Evolutionary conservation across 1,140 invertebrate species (phyloP), one percentile per base, ranked within the genome.

Genomic region (Coptotermes formosanus): DNA sequence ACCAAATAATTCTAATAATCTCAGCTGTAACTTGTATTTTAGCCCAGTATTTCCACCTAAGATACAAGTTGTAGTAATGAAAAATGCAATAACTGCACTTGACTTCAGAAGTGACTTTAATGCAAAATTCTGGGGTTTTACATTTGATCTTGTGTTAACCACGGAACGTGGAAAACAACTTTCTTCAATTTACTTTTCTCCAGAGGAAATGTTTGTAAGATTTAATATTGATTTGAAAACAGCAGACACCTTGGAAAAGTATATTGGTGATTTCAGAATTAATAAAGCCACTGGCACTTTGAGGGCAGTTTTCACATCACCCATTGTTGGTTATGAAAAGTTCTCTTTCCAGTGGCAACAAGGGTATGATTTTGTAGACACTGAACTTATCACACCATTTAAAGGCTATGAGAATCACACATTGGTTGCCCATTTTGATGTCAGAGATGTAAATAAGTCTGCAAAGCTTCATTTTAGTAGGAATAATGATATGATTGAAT

Each of bases 331-430:
- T 11, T 75, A 14, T 30, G 64, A 75, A 9, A 75, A 75, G 8
- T 75, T 75, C 64, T 75, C 64, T 75, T 75, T 75, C 25, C 64
- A 30, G n/a, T 75, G 64, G 64, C 30, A 75, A 30, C 64, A 75
- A 25, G 25, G 25, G 8, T 30, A 75, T 75, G n/a, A 75, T 75
- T 75, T 9, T 30, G n/a, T 75, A n/a, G 7, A 30, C 11, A 30
- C 25, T 30, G 64, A 75, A 75, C 9, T 75, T 7, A 75, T 75
- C 7, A 75, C 64, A n/a, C 64, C 64, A 12, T 75, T 75, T 25
- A 75, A 75, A 75, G 25, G 64, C 2, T 30, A 75, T 30, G 64
- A 75, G n/a, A 75, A 75, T 75, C 64, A 30, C n/a, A 30, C 64
- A 75, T 14, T 75, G n/a, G 25, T 8, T 75, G 64, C 64, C 14